phyloP scores from a whole-genome alignment of 2,797 vertebrate species.

The Oryzias sinensis region DNA sequence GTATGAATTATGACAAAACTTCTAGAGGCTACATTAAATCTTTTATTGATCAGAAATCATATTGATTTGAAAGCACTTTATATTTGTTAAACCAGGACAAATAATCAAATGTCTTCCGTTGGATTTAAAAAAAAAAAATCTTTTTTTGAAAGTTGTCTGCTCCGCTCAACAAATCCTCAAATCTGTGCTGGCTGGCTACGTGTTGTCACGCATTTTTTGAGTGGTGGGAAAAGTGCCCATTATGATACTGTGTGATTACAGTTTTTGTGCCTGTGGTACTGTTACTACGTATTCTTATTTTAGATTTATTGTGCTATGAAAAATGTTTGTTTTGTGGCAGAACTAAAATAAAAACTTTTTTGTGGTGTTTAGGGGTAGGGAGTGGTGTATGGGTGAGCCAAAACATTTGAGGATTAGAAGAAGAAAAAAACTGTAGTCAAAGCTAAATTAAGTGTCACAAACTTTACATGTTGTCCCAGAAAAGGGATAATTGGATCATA shows the following conservation, averaged over 20 bases:
- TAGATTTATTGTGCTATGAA: conserved; percentile 42
- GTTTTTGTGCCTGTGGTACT: conserved; percentile 25
- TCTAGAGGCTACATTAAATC: conserved; percentile 1
- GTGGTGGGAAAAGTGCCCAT: conserved; percentile 10
- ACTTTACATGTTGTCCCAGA: neutral
- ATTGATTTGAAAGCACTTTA: too few species aligned
- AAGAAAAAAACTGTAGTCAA: neutral
- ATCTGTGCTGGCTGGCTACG: conserved; percentile 17
- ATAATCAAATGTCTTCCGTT: too few species aligned
- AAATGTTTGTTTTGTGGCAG: conserved; percentile 32
- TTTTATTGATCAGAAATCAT: too few species aligned
- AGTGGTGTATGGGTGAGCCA: conserved; percentile 5
- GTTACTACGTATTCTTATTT: conserved; percentile 28
- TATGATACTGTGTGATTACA: conserved; percentile 24
- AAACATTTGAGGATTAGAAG: neutral
- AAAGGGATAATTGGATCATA: neutral
- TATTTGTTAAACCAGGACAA: too few species aligned
- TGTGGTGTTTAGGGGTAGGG: conserved; percentile 20
- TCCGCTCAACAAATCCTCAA: too few species aligned
- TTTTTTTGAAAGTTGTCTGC: too few species aligned
- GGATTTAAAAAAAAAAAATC: too few species aligned
- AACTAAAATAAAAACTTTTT: conserved; percentile 34
- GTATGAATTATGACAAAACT: too few species aligned
- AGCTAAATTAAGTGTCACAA: neutral
- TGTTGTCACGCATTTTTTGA: conserved; percentile 12